Base-by-base conservation (phyloP, 1,140 invertebrate species). In the Drosophila saltans region DNA sequence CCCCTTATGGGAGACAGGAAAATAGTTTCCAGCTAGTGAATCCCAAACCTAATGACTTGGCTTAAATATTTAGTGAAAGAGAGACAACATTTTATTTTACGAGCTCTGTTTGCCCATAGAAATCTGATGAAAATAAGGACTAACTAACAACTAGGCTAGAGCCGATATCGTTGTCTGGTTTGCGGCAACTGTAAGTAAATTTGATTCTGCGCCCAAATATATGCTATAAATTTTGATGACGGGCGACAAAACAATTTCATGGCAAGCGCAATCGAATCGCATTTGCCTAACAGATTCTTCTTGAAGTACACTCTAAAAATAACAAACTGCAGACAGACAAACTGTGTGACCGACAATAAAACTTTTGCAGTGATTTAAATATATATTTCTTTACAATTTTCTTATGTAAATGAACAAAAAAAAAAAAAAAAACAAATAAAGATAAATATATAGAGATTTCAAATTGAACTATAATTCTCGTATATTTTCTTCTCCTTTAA, bases 11-110 rank as follows among this genome's bases (percentile, higher is more conserved):
- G 33, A 36, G 33, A 36, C 33, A 5, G 6, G 6, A 9, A 24
- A 57, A 33, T 60, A 52, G 43, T 26, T 36, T 56, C 28, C 21
- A 26, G 57, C 39, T 63, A 11, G 26, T 60, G 36, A 39, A 57
- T 60, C 66, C 63, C 30, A 40, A 55, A 52, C 61, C 84, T 84
- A 89, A 89, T 88, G 78, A 89, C 66, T 72, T 73, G 60, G 39
- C 80, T 84, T 71, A 89, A 84, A 75, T 81, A 75, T 84, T 83
- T 66, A 71, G 66, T 55, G 43, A 10, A 48, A 43, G 11, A 10
- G 45, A 26, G 45, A 36, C 11, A 24, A 2, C 21, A 40, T 11
- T 11, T 40, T 8, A 3, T 24, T 7, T 1, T 16, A n/a, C 43
- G 6, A 24, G 28, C 28, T 30, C 3, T 30, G 2, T 39, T 39